Conservation (phyloP, 30 jellyfish, hydroid and myxozoan species). For the Aurelia aurita complex sp. Pacific region DNA sequence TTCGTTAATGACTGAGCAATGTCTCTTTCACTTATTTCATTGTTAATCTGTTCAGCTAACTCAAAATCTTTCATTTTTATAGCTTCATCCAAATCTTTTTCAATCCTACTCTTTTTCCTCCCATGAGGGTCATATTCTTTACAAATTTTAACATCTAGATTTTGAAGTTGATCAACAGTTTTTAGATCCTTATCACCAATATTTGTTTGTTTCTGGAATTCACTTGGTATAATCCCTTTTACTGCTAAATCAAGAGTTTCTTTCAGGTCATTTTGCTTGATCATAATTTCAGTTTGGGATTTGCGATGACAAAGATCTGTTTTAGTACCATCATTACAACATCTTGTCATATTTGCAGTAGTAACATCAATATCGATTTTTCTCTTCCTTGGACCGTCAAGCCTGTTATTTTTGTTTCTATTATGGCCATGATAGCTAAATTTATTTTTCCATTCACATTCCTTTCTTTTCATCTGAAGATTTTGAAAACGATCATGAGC, state of each 20-base stretch:
- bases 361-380: background rate
- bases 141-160: slow-evolving; percentile 19
- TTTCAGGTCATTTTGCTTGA: background rate
- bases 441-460: background rate
- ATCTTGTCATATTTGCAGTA: background rate
- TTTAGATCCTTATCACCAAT: background rate
- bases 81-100: slow-evolving; percentile 83
- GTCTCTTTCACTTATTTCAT: slow-evolving; percentile 67
- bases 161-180: slow-evolving; percentile 10
- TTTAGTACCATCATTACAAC: too few species aligned
- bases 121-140: slow-evolving; percentile 75
- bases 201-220: background rate
- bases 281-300: background rate
- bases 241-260: background rate
- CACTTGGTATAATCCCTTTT: background rate
- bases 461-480: background rate
- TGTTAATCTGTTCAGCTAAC: slow-evolving; percentile 71
- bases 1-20: slow-evolving; percentile 44
- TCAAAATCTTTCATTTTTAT: slow-evolving; percentile 56
- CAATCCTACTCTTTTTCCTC: slow-evolving; percentile 64
- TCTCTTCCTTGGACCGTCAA: background rate
- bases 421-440: background rate
- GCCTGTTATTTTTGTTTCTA: background rate
- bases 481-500: slow-evolving; percentile 1
- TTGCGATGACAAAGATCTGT: too few species aligned